Conservation (phyloP, 2,113 vertebrate genomes). For the Lophura nycthemera region DNA sequence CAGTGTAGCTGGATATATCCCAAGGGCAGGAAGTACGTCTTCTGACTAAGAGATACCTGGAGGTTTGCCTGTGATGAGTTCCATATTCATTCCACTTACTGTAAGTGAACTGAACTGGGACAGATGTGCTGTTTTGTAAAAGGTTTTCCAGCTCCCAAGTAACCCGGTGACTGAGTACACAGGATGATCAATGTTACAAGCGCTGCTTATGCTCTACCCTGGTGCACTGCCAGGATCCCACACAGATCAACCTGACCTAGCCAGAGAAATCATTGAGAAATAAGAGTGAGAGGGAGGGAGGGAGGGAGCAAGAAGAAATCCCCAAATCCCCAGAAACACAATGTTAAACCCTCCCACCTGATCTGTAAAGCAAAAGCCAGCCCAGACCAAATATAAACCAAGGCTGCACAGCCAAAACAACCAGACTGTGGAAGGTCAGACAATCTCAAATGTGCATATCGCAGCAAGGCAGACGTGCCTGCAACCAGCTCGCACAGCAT, state of each 20-base stretch:
- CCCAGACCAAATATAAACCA: slow-evolving; percentile 74
- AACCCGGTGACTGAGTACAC: background rate
- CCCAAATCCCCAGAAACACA: slow-evolving; percentile 57
- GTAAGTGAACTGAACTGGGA: background rate
- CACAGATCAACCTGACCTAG: slow-evolving; percentile 70
- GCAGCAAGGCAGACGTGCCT: background rate
- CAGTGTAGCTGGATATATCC: background rate
- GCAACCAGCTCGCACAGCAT: rapidly evolving
- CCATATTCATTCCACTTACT: background rate
- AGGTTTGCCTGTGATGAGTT: background rate
- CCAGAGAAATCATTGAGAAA: slow-evolving; percentile 58
- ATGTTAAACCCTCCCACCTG: slow-evolving; percentile 69
- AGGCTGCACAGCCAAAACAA: slow-evolving; percentile 74
- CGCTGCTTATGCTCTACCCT: slow-evolving; percentile 46
- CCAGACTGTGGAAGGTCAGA: slow-evolving; percentile 67
- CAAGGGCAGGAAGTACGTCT: background rate
- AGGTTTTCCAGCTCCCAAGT: slow-evolving; percentile 28
- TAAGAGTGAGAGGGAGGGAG: background rate
- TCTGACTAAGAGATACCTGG: background rate
- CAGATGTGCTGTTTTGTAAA: slow-evolving; percentile 26
- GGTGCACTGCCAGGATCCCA: slow-evolving; percentile 64
- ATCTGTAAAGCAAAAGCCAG: slow-evolving; percentile 64
- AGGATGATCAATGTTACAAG: slow-evolving; percentile 38
- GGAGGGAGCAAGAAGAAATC: slow-evolving; percentile 38
- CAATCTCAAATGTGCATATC: slow-evolving; percentile 50